Base-by-base conservation (phyloP, 2,113 vertebrate genomes). In the Platichthys flesus region DNA sequence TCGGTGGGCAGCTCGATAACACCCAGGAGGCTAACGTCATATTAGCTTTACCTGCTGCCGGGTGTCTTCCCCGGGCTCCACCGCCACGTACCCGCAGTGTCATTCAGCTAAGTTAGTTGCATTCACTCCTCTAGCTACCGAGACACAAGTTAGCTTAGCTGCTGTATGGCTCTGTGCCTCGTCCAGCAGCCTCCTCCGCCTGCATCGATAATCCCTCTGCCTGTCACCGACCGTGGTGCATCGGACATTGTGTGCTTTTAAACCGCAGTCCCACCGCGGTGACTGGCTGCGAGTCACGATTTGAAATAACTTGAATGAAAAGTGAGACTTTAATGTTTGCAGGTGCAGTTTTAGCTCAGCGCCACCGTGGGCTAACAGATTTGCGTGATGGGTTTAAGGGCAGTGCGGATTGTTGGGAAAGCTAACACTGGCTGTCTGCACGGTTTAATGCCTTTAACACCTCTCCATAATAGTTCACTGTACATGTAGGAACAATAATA, bases 1-100 rank as follows among this genome's bases (percentile, higher is more conserved):
- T 55, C 21, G 54, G 0, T 60, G 56, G 55, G 54, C 64, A 60
- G 67, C 70, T 28, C 49, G 78, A 80, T 85, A 83, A 71, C 51
- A 54, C 42, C 21, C 55, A 35, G n/a, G 72, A 16, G 47, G 51
- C 85, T 88, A 84, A 67, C 57, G 20, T 35, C 47, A 47, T 28
- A 1, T 47, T 72, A 82, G 65, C 64, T 40, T 12, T 7, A 9
- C 31, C 35, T 31, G 70, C 31, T 81, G 47, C 23, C 3, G 15
- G 62, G 31, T 31, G n/a, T 10, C 23, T 0, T 0, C 20, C 52
- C 9, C 35, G 13, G 18, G 12, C 21, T 9, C 5, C 18, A 0
- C 1, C 4, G 47, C 57, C 56, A 26, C 14, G 2, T 9, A 20
- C 4, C 2, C 15, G 14, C 13, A 1, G 14, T 3, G 40, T 24